Evolutionary conservation across 2,888 invertebrate genomes (phyloP), one percentile per base, ranked within the genome.

Genomic region (Dynastes maya): DNA sequence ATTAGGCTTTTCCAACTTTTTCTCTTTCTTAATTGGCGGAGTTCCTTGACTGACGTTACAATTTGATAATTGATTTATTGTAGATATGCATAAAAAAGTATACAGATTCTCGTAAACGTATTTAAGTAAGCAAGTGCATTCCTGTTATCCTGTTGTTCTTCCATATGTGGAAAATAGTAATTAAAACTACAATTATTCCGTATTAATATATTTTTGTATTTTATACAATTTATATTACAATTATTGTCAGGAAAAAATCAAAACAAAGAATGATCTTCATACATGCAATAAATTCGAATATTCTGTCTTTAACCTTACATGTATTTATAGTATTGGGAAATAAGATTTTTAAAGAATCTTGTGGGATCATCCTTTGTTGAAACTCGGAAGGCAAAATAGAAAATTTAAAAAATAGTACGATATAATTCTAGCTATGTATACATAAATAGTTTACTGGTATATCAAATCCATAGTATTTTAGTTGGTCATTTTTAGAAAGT

Each of bases 221-320:
- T 63, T 74, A 61, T 45, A 45, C 49, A 61, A 61, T 74, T 58
- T 63, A 58, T 71, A 49, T 40, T 74, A 74, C 40, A 74, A 74
- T 74, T 74, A 74, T 74, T 74, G 72, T 74, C 72, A 74, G 61
- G 72, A 61, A 61, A 45, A 74, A 74, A 63, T 74, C 45, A 49
- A 74, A 61, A 61, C 61, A 74, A 74, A 74, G 72, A 74, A 74
- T 61, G 72, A 74, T 74, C 51, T 29, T 27, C 51, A 32, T 68
- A 63, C 63, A 32, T 63, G 63, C 32, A 63, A 63, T 29, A 32
- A 11, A 61, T 61, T 61, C 22, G 22, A 68, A 51, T 67, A 40
- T 67, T 22, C 6, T 9, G 22, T 51, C 22, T 49, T 51, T 37
- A 29, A 63, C 45, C 8, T 45, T 11, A 45, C 45, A 45, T 11